Conservation (phyloP, 2,888 invertebrate species). For the Sceliomorpha sp. region DNA sequence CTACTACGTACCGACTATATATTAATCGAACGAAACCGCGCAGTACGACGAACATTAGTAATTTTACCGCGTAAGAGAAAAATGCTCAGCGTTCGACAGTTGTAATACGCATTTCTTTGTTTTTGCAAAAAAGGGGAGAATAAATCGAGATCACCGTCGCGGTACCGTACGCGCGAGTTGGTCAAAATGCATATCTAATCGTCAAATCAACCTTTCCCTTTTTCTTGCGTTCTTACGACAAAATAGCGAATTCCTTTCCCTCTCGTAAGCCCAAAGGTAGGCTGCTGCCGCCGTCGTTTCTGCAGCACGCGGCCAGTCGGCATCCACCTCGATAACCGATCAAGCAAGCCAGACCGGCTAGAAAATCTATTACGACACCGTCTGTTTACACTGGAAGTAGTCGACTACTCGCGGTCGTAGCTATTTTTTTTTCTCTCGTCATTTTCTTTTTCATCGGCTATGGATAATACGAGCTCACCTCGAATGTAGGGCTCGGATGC, state of each 20-base stretch:
- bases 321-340: slow-evolving; percentile 76
- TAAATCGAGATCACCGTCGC: slow-evolving; percentile 45
- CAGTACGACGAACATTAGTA: no score
- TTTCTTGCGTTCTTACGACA: slow-evolving; percentile 72
- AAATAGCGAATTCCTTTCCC: slow-evolving; percentile 77
- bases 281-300: slow-evolving; percentile 49
- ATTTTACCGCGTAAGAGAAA: no score
- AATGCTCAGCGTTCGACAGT: no score
- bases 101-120: slow-evolving; percentile 10
- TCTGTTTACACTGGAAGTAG: slow-evolving; percentile 74
- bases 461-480: no score
- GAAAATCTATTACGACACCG: slow-evolving; percentile 71
- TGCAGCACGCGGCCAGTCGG: slow-evolving; percentile 54
- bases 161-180: slow-evolving; percentile 42
- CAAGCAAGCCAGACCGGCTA: slow-evolving; percentile 74
- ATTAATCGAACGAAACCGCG: no score
- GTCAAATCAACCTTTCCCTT: slow-evolving; percentile 72
- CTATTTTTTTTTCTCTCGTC: slow-evolving; percentile 27
- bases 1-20: no score
- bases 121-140: slow-evolving; percentile 4
- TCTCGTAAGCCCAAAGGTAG: slow-evolving; percentile 65
- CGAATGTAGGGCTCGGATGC: no score
- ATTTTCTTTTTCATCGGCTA: slow-evolving; percentile 7
- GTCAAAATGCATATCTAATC: slow-evolving; percentile 71
- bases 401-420: slow-evolving; percentile 61